phyloP scores from a whole-genome alignment of 2,113 vertebrate genomes.

The Calypte anna region DNA sequence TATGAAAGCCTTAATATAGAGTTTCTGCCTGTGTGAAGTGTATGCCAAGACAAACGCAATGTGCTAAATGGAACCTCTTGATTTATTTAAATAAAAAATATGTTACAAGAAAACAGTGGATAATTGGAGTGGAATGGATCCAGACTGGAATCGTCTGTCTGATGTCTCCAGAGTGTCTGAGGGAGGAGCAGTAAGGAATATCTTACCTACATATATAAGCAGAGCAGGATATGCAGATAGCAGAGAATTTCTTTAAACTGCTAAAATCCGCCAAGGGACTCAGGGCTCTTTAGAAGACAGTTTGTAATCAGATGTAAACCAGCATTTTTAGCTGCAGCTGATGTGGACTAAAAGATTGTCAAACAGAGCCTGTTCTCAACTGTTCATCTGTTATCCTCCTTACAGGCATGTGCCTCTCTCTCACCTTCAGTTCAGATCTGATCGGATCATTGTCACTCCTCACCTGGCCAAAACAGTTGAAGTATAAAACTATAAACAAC shows the following conservation, averaged over 20 bases:
- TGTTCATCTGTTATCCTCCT: not conserved
- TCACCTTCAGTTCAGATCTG: not conserved
- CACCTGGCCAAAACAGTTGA: not conserved
- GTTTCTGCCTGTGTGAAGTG: constrained; percentile 50
- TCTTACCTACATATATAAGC: constrained; percentile 17
- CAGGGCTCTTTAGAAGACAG: constrained; percentile 18
- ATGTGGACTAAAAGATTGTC: not conserved
- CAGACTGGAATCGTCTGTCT: constrained; percentile 62
- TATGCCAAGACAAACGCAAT: constrained; percentile 65
- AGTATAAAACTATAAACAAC: not conserved
- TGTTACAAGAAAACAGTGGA: constrained; percentile 40
- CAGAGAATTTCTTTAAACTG: constrained; percentile 42
- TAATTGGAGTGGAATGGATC: constrained; percentile 63
- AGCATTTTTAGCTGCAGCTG: not conserved
- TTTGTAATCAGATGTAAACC: constrained; percentile 41
- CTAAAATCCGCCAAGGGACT: not conserved
- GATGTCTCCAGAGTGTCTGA: constrained; percentile 52
- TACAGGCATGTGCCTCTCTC: not conserved
- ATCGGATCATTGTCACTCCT: not conserved
- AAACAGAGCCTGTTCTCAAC: not conserved
- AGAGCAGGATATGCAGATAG: not conserved
- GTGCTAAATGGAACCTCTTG: constrained; percentile 62
- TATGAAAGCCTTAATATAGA: constrained; percentile 57
- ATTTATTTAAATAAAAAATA: constrained; percentile 72
- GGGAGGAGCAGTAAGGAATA: constrained; percentile 25